Conservation (phyloP, 2,113 vertebrate species). For the Rhegmatorhina hoffmannsi region DNA sequence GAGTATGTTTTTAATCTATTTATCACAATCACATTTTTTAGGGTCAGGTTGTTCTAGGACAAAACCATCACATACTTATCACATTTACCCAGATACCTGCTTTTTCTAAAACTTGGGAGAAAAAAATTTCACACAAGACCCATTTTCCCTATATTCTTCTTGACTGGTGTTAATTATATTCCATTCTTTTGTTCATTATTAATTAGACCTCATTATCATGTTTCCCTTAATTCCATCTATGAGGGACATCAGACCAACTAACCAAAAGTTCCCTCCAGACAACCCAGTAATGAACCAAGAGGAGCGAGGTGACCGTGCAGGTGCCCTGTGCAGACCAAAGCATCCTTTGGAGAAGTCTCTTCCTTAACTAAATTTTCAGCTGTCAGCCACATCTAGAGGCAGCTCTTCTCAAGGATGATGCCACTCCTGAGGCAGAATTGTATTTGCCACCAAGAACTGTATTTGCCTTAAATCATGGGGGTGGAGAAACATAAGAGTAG, state of each 20-base stretch:
- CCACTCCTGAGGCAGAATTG: not conserved
- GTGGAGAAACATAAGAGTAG: fast-evolving
- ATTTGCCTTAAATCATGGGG: not conserved
- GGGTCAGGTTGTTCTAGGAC: slow-evolving; percentile 48
- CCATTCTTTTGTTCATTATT: not conserved
- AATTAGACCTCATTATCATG: slow-evolving; percentile 29
- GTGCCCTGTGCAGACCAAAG: not conserved
- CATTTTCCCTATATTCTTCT: slow-evolving; percentile 18
- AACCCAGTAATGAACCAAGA: fast-evolving
- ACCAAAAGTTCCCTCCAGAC: not conserved
- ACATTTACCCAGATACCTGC: slow-evolving; percentile 4
- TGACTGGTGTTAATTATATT: slow-evolving; percentile 19
- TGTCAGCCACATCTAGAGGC: fast-evolving
- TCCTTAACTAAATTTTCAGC: not conserved
- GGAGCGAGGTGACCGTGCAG: not conserved
- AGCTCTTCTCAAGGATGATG: not conserved
- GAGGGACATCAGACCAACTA: not conserved
- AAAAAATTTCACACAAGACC: not conserved
- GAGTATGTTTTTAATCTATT: not conserved
- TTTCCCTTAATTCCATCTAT: not conserved
- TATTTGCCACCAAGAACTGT: not conserved
- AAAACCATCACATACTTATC: not conserved
- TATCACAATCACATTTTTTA: not conserved
- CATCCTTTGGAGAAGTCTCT: not conserved
- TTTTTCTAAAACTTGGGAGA: not conserved